phyloP scores from a whole-genome alignment of 2,797 vertebrate species.

The Sitta carolinensis region DNA sequence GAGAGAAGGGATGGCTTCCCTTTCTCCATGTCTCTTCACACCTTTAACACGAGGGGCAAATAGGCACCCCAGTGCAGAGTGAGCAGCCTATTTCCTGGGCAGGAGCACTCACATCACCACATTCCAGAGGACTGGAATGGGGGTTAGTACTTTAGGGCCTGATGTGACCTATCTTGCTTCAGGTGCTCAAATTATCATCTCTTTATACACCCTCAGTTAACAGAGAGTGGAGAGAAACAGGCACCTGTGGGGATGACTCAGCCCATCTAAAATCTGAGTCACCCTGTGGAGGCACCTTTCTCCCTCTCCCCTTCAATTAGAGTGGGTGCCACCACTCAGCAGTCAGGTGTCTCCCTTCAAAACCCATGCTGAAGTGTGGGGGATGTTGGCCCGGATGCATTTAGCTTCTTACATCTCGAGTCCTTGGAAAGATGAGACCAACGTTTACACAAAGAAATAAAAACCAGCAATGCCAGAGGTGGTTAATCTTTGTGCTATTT shows the following conservation, averaged over 20 bases:
- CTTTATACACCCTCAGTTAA: not conserved
- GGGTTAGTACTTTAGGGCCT: not conserved
- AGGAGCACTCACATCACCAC: not conserved
- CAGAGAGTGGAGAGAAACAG: not conserved
- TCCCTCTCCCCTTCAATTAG: not conserved
- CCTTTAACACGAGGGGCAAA: not conserved
- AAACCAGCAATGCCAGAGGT: not conserved
- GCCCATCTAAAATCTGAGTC: conserved; percentile 16
- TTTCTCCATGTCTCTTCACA: not conserved
- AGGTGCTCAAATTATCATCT: not conserved
- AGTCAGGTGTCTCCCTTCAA: not conserved
- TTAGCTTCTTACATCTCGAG: not conserved
- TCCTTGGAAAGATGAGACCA: not conserved
- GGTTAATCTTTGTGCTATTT: conserved; percentile 32
- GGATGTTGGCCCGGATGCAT: not conserved
- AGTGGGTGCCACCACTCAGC: not conserved
- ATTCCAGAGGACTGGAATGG: not conserved
- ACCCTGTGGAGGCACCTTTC: not conserved
- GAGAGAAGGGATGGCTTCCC: not conserved
- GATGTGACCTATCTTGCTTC: not conserved
- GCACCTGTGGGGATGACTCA: not conserved
- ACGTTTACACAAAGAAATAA: not conserved
- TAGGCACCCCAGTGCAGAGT: rapidly evolving
- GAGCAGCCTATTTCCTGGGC: not conserved
- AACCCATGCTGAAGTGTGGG: not conserved